phyloP scores from a whole-genome alignment of 2,888 invertebrate species.

The Lysandra coridon region DNA sequence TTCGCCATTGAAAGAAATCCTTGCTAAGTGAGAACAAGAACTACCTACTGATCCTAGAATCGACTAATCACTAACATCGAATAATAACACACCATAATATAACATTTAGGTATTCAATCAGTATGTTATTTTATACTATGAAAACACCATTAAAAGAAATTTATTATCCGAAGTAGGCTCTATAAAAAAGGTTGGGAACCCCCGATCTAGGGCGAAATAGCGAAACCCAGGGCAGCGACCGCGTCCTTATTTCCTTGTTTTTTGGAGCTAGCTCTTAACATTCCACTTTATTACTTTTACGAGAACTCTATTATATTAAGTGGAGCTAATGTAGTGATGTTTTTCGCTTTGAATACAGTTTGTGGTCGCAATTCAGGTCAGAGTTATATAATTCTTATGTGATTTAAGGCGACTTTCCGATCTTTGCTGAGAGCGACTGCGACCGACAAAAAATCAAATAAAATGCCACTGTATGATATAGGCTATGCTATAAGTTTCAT shows the following conservation, averaged over 20 bases:
- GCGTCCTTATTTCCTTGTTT: slow-evolving; percentile 2
- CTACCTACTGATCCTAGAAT: no score
- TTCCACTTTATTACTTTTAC: slow-evolving; percentile 3
- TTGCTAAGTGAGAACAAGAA: no score
- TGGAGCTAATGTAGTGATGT: not conserved
- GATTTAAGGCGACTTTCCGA: not conserved
- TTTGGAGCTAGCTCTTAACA: slow-evolving; percentile 7
- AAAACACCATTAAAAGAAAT: not conserved
- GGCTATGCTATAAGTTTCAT: no score
- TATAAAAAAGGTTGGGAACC: not conserved
- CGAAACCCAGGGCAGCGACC: not conserved
- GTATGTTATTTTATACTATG: not conserved
- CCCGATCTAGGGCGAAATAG: not conserved
- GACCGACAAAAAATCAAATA: no score
- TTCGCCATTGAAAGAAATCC: no score
- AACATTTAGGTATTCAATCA: no score
- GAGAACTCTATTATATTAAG: slow-evolving; percentile 1
- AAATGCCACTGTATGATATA: no score
- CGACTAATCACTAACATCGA: no score
- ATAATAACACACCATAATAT: no score
- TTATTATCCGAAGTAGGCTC: not conserved
- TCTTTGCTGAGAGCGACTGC: no score
- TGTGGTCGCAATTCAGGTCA: not conserved
- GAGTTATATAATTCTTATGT: not conserved
- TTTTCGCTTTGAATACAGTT: not conserved